Conservation (phyloP, 2,888 invertebrate genomes). For the Xestoiulus laeticollis region DNA sequence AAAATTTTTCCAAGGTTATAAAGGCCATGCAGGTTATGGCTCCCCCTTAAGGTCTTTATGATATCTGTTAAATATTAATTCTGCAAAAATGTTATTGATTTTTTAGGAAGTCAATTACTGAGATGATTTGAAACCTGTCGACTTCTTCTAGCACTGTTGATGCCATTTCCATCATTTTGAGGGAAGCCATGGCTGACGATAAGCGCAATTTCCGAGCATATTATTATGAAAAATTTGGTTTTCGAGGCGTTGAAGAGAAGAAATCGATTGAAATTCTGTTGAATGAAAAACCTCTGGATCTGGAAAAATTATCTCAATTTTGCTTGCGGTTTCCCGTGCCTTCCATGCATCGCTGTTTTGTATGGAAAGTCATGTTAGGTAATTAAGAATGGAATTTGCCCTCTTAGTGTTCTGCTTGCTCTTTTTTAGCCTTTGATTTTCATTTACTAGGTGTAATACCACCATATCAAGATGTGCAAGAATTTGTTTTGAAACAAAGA, state of each 20-base stretch:
- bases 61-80: no score
- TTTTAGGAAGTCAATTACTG: not conserved
- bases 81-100: not conserved
- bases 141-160: not conserved
- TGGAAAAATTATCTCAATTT: conserved; percentile 82
- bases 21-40: no score
- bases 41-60: no score
- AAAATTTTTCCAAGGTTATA: no score
- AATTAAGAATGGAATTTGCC: conserved; percentile 56
- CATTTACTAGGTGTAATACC: conserved; percentile 75
- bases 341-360: conserved; percentile 77
- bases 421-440: conserved; percentile 5
- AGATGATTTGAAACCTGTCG: not conserved
- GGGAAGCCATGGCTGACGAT: conserved; percentile 44
- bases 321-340: conserved; percentile 86
- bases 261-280: conserved; percentile 87
- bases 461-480: conserved; percentile 77
- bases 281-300: conserved; percentile 84
- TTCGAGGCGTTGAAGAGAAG: conserved; percentile 81
- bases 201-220: conserved; percentile 65
- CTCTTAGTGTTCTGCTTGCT: not conserved
- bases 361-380: conserved; percentile 89
- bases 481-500: conserved; percentile 78
- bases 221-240: conserved; percentile 75
- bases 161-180: not conserved